Evolutionary conservation across 1,140 invertebrate species (phyloP).

Genomic region (Drosophila pallidifrons): DNA sequence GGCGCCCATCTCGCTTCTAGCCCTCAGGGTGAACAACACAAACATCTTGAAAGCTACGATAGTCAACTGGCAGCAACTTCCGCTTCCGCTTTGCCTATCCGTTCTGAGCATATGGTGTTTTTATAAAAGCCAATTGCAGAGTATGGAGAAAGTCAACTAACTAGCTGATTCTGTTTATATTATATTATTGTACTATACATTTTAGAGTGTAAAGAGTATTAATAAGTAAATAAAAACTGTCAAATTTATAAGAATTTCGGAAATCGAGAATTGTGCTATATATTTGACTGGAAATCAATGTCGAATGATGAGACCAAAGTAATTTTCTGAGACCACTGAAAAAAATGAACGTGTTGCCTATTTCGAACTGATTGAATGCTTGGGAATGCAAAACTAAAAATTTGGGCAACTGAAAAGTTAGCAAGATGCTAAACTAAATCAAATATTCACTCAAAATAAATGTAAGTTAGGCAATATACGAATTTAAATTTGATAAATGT

Average conservation of each 20-base stretch:
- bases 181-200: no score
- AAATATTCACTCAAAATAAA: slow-evolving; percentile 21
- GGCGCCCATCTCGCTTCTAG: background rate
- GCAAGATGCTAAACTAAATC: slow-evolving; percentile 32
- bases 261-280: no score
- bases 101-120: slow-evolving; percentile 34
- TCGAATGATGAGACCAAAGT: no score
- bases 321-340: no score
- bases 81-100: slow-evolving; percentile 13
- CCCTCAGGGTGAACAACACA: slow-evolving; percentile 66
- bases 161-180: background rate
- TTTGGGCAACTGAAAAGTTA: slow-evolving; percentile 17
- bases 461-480: slow-evolving; percentile 37
- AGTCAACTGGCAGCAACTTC: slow-evolving; percentile 36
- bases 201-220: no score
- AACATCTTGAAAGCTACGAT: slow-evolving; percentile 19
- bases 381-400: background rate
- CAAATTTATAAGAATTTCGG: no score
- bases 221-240: no score
- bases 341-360: background rate
- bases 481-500: slow-evolving; percentile 49
- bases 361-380: background rate
- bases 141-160: background rate
- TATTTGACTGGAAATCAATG: no score
- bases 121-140: background rate